Percentiles rank a stretch among this genome's conserved stretches.
Evolutionary conservation across 2,113 vertebrate genomes (phyloP).

Genomic region (Phainopepla nitens): DNA sequence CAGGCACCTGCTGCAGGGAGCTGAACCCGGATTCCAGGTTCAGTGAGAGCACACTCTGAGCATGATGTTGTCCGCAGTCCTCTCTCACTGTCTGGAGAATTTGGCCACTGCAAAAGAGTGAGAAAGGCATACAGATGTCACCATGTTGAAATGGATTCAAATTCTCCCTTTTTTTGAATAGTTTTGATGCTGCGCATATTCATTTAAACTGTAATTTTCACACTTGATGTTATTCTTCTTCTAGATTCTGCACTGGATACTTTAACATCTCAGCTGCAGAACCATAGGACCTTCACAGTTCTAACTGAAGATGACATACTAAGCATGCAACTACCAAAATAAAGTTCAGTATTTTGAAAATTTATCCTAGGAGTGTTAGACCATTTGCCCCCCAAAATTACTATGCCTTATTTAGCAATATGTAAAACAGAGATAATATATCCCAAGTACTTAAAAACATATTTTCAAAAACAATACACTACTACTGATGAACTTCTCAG

Average conservation of each 20-base stretch:
- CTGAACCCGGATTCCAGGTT: not conserved
- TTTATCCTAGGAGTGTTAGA: not conserved
- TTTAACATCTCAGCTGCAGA: not conserved
- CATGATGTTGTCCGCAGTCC: not conserved
- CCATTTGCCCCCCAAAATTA: not conserved
- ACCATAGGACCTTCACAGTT: not conserved
- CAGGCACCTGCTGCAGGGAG: not conserved
- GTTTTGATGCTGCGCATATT: rapidly evolving
- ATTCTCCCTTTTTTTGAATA: not conserved
- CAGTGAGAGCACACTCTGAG: not conserved
- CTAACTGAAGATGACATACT: not conserved
- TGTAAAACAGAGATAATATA: not conserved
- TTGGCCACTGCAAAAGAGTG: not conserved
- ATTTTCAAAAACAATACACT: not conserved
- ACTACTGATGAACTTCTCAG: not conserved
- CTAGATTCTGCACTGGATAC: not conserved
- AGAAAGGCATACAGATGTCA: not conserved
- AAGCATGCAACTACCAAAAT: not conserved
- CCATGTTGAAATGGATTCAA: not conserved
- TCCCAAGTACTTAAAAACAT: not conserved
- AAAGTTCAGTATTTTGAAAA: not conserved
- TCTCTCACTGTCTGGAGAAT: not conserved
- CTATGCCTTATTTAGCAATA: not conserved
- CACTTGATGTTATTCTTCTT: not conserved
- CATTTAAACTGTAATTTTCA: not conserved